These are phyloP conservation scores for Nebria brevicollis DNA, from an alignment of 2,888 invertebrate species.

Conservation along the genomic window DNA sequence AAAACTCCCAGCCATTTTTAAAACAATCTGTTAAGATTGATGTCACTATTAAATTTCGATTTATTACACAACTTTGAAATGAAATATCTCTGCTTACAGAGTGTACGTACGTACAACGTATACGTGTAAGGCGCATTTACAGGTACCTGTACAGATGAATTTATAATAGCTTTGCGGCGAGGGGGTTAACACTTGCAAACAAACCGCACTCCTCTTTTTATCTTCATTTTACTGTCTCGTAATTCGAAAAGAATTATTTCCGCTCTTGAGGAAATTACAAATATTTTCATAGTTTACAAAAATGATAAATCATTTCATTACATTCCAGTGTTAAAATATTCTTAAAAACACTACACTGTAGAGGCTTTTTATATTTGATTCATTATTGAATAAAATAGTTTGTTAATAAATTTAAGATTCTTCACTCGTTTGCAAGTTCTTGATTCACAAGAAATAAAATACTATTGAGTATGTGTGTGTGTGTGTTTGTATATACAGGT, in stretches of 20 bases:
- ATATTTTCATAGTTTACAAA: not conserved
- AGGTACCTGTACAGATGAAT: constrained; percentile 10
- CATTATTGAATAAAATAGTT: too few species aligned
- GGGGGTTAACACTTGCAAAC: not conserved
- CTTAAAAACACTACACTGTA: too few species aligned
- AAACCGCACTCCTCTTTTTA: not conserved
- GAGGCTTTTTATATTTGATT: too few species aligned
- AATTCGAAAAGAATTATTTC: not conserved
- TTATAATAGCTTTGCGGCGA: constrained; percentile 11
- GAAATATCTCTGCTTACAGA: constrained; percentile 22
- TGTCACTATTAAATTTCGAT: constrained; percentile 44
- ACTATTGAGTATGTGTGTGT: too few species aligned
- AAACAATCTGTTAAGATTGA: constrained; percentile 46
- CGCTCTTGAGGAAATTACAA: not conserved
- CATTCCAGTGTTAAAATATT: too few species aligned
- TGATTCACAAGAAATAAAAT: not conserved
- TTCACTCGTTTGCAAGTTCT: not conserved
- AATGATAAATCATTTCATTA: not conserved
- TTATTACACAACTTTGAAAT: constrained; percentile 36
- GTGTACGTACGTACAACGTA: not conserved
- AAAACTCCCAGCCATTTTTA: constrained; percentile 40
- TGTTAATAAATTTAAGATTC: too few species aligned
- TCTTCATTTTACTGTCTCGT: not conserved
- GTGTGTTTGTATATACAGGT: not conserved
- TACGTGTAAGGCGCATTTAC: not conserved